phyloP scores from a whole-genome alignment of 2,797 vertebrate species.

The Menidia menidia region DNA sequence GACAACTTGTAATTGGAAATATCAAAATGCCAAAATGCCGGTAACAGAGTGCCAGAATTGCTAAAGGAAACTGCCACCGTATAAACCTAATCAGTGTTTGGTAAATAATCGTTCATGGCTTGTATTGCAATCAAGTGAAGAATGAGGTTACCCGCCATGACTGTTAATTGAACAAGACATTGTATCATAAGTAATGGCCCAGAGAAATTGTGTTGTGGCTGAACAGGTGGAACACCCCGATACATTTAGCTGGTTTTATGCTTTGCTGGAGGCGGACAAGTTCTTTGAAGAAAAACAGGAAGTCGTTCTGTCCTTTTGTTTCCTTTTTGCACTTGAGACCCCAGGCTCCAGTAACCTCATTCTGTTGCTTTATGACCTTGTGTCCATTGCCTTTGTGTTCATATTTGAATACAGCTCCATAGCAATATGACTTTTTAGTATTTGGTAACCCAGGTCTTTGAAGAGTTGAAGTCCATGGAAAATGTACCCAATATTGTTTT shows the following conservation, averaged over 20 bases:
- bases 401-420: conserved; percentile 8
- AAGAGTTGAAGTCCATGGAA: not conserved
- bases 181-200: not conserved
- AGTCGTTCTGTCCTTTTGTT: conserved; percentile 72
- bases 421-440: conserved; percentile 1
- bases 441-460: conserved; percentile 8
- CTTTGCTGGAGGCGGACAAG: conserved; percentile 49
- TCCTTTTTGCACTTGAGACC: conserved; percentile 71
- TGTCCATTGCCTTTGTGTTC: conserved; percentile 7
- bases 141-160: no score
- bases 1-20: no score
- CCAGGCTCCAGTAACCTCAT: conserved; percentile 59
- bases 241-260: conserved; percentile 42
- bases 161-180: no score
- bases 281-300: conserved; percentile 70
- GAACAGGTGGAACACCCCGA: conserved; percentile 2
- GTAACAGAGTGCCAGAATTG: no score
- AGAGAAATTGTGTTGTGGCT: not conserved
- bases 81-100: not conserved
- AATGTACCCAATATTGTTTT: not conserved
- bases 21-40: no score
- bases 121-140: not conserved
- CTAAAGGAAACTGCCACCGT: no score
- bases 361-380: conserved; percentile 67
- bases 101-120: not conserved